These are phyloP conservation scores for Tetheella fluctuosa DNA, from an alignment of 2,888 invertebrate genomes.

Conservation along the genomic window DNA sequence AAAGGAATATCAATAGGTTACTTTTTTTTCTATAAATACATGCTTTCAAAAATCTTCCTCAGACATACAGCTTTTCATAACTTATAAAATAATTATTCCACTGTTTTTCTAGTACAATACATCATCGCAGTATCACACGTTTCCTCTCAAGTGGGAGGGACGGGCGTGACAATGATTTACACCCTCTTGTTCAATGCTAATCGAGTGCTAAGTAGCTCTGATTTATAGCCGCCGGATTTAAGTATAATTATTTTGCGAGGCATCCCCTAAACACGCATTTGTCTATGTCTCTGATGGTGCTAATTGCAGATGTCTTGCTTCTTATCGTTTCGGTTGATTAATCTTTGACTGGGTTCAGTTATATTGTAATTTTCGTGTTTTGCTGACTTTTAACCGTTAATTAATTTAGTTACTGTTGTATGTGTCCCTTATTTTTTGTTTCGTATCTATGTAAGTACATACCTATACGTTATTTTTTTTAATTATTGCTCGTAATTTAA, in stretches of 20 bases:
- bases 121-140: conserved; percentile 25
- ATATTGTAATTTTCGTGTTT: neutral
- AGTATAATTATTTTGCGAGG: conserved; percentile 62
- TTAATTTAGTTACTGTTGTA: no score
- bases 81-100: neutral
- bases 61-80: no score
- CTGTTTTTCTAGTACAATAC: conserved; percentile 15
- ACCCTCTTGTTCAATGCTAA: conserved; percentile 79
- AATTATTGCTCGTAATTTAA: no score
- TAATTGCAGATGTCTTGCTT: conserved; percentile 37
- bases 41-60: no score
- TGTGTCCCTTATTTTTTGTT: no score
- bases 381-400: neutral
- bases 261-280: conserved; percentile 38
- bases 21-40: no score
- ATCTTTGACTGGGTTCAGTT: conserved; percentile 22
- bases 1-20: no score
- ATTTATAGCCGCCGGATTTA: conserved; percentile 63
- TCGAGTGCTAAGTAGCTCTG: conserved; percentile 71
- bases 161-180: conserved; percentile 58
- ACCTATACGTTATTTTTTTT: no score
- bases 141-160: conserved; percentile 38
- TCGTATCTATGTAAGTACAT: no score
- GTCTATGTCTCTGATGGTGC: conserved; percentile 33
- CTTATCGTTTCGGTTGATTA: conserved; percentile 29